Evolutionary conservation across 2,113 vertebrate genomes (phyloP).

Genomic region (Sprattus sprattus): DNA sequence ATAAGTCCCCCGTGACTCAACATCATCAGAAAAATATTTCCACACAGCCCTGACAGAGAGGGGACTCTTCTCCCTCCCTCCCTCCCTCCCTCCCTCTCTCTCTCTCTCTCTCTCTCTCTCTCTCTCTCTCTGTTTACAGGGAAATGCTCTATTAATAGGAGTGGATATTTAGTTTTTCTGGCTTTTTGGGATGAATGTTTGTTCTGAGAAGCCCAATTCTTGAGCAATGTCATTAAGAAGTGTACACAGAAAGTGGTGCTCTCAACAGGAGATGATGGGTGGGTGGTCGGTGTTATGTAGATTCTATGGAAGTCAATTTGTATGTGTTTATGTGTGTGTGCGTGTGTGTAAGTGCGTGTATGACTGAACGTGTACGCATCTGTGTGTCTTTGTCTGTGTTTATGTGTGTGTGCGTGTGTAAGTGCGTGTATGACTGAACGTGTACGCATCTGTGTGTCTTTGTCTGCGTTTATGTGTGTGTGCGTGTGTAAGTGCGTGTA

Average conservation of each 20-base stretch:
- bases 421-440: no score
- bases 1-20: slow-evolving; percentile 15
- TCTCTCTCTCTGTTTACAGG: neutral
- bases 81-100: no score
- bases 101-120: slow-evolving; percentile 3
- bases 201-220: neutral
- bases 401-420: neutral
- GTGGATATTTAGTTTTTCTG: neutral
- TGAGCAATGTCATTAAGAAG: neutral
- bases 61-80: neutral
- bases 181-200: slow-evolving; percentile 4
- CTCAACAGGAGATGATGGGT: neutral
- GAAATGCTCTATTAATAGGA: slow-evolving; percentile 12
- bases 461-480: no score
- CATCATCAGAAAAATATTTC: slow-evolving; percentile 51
- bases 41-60: slow-evolving; percentile 4
- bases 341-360: neutral
- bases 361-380: neutral
- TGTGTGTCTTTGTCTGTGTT: neutral
- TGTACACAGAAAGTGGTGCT: neutral
- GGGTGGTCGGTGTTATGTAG: neutral
- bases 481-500: neutral
- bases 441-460: no score
- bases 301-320: neutral
- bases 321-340: neutral